Conservation (phyloP, 2,797 vertebrate species). For the Ceyx erithaca region DNA sequence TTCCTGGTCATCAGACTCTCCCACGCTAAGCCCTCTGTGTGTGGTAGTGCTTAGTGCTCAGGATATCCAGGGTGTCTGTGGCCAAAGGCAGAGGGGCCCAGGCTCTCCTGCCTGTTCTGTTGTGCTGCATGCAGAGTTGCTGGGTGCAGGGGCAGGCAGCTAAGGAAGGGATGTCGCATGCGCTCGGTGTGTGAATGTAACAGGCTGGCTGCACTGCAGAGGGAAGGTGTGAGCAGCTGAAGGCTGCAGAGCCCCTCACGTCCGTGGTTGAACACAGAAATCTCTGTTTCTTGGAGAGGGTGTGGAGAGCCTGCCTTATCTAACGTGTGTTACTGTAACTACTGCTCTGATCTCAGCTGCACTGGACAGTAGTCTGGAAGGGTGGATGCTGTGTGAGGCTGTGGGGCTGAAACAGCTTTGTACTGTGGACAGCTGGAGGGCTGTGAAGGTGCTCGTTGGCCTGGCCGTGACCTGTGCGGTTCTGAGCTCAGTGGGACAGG, state of each 20-base stretch:
- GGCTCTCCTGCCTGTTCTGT: neutral
- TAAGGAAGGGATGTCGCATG: neutral
- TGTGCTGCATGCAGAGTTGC: neutral
- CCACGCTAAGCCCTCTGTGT: neutral
- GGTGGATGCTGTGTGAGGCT: neutral
- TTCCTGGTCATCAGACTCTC: neutral
- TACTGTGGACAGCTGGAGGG: neutral
- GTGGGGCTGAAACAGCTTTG: neutral
- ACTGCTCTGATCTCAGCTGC: neutral
- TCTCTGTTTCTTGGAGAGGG: neutral
- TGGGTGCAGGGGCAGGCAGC: neutral
- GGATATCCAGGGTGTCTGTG: neutral
- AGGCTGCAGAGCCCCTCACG: neutral
- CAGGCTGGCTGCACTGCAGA: rapidly evolving
- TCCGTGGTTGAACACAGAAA: neutral
- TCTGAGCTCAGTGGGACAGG: neutral
- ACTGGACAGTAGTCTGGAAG: neutral
- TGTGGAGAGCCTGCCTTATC: neutral
- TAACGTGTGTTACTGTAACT: neutral
- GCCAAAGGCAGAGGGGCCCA: neutral
- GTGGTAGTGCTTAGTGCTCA: neutral
- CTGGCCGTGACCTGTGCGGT: neutral
- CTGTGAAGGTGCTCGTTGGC: neutral
- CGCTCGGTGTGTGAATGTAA: rapidly evolving
- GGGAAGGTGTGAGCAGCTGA: neutral